Percentiles rank a stretch among this genome's conserved stretches.
Conservation (phyloP, 1,140 invertebrate genomes). For the Ptiloglossa arizonensis region DNA sequence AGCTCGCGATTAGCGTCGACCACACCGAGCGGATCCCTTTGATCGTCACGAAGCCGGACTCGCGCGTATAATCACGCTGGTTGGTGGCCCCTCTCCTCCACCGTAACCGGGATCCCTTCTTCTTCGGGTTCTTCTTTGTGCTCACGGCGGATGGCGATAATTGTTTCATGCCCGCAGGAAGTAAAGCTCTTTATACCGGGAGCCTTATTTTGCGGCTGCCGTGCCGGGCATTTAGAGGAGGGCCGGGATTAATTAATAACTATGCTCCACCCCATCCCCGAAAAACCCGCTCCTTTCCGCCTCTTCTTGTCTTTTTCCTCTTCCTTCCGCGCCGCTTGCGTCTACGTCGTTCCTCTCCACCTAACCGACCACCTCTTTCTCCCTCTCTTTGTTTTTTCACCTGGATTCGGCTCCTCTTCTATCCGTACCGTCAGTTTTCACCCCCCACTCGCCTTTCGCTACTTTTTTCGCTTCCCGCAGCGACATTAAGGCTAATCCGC, state of each 20-base stretch:
- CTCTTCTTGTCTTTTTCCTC: not conserved
- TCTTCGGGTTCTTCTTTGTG: constrained; percentile 60
- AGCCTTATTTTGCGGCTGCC: constrained; percentile 74
- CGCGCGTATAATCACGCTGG: constrained; percentile 60
- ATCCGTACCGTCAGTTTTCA: not conserved
- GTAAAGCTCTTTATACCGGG: constrained; percentile 71
- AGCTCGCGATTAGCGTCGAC: constrained; percentile 67
- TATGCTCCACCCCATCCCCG: constrained; percentile 61
- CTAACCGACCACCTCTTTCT: too few relatives aligned
- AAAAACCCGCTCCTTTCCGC: constrained; percentile 7
- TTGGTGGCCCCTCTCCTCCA: not conserved
- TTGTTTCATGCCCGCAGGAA: constrained; percentile 73
- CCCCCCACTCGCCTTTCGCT: not conserved
- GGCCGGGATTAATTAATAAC: constrained; percentile 77
- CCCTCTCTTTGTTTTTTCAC: not conserved
- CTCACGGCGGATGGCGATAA: constrained; percentile 67
- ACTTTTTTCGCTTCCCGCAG: constrained; percentile 11
- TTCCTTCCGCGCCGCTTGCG: constrained; percentile 13
- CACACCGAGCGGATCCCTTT: constrained; percentile 61
- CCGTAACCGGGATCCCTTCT: constrained; percentile 36
- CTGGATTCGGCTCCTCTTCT: constrained; percentile 28
- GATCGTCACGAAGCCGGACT: constrained; percentile 65
- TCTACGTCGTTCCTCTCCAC: not conserved
- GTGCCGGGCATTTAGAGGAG: constrained; percentile 49
- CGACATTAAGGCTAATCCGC: constrained; percentile 76